These are phyloP conservation scores for Ochropacha duplaris DNA, from an alignment of 2,888 invertebrate genomes.

Conservation along the genomic window DNA sequence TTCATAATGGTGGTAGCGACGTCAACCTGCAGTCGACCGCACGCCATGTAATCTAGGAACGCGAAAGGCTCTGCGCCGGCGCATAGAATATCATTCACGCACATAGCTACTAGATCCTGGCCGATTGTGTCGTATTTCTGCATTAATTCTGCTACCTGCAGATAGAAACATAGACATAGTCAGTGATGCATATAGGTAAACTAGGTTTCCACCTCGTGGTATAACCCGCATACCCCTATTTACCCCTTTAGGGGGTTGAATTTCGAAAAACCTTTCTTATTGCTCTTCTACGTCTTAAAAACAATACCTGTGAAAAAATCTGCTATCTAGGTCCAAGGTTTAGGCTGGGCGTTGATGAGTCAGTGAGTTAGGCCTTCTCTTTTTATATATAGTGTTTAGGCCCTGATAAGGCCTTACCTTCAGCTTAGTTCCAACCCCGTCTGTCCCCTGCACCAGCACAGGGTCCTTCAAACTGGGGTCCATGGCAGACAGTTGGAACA, in stretches of 20 bases:
- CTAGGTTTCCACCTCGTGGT: too few species aligned
- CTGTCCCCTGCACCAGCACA: conserved; percentile 95
- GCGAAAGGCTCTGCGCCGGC: conserved; percentile 98
- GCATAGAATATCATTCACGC: conserved; percentile 97
- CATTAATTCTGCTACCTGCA: conserved; percentile 91
- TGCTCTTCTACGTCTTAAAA: too few species aligned
- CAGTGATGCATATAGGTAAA: not conserved
- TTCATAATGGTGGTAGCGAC: conserved; percentile 90
- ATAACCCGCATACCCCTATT: too few species aligned
- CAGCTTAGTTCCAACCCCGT: conserved; percentile 98
- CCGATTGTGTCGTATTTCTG: conserved; percentile 93
- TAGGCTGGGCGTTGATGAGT: too few species aligned
- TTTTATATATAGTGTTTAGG: too few species aligned
- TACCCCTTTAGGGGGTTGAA: too few species aligned
- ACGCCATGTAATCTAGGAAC: conserved; percentile 98
- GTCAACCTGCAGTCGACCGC: conserved; percentile 91
- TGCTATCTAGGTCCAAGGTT: too few species aligned
- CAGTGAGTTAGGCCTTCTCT: too few species aligned
- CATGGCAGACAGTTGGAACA: conserved; percentile 92
- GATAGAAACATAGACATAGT: conserved; percentile 25
- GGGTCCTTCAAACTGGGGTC: conserved; percentile 87
- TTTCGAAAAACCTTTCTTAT: too few species aligned
- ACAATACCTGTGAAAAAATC: too few species aligned
- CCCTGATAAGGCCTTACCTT: too few species aligned
- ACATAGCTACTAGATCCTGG: conserved; percentile 98